A percentile compares a stretch with the other conserved stretches of the same genome.
Conservation (phyloP, 2,797 vertebrate species). For the Falco naumanni region DNA sequence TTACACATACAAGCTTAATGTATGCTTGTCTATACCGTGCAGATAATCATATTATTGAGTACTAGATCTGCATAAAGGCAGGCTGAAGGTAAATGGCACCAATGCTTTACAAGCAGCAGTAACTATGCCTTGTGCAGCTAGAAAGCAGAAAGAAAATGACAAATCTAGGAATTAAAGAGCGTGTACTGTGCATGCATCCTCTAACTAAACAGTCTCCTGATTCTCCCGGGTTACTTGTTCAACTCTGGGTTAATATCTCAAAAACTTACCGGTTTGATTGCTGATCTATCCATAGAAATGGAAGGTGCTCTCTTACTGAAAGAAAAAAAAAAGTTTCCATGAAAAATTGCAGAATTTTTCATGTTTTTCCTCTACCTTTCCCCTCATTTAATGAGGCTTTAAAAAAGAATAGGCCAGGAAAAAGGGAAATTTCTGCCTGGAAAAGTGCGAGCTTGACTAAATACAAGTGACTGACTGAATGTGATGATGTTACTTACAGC, state of each 20-base stretch:
- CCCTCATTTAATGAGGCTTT: background rate
- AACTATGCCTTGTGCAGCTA: background rate
- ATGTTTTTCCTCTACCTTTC: background rate
- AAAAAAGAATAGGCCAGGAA: background rate
- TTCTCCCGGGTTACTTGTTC: background rate
- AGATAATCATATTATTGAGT: background rate
- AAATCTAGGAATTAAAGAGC: background rate
- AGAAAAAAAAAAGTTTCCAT: background rate
- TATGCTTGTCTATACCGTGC: background rate
- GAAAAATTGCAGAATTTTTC: background rate
- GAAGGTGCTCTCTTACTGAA: background rate
- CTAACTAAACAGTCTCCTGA: background rate
- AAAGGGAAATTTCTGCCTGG: background rate
- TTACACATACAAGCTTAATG: background rate
- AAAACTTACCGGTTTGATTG: background rate
- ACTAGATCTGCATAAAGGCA: background rate
- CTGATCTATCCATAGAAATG: background rate
- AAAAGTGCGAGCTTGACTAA: background rate
- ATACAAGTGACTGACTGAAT: background rate
- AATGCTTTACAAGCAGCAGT: background rate
- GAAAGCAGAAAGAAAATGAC: background rate
- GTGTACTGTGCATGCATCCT: background rate
- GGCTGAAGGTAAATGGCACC: background rate
- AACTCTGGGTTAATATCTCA: background rate
- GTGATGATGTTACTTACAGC: background rate